Conservation (phyloP, 2,797 vertebrate genomes). For the Molossus alvarezi region DNA sequence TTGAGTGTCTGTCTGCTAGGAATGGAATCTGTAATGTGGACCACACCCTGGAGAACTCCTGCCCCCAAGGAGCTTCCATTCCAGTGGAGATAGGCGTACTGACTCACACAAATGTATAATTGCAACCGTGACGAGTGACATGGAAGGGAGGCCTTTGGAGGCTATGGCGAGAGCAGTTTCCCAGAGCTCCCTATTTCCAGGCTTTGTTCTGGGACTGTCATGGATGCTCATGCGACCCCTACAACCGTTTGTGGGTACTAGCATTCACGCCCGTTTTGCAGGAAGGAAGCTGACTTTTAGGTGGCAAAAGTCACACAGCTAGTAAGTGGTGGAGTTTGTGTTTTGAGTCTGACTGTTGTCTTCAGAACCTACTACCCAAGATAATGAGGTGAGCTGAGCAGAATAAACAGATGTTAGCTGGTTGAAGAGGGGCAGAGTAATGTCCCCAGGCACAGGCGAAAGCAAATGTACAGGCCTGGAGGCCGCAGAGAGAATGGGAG, state of each 20-base stretch:
- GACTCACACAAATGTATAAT: neutral
- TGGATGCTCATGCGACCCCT: neutral
- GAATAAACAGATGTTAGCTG: neutral
- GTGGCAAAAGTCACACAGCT: neutral
- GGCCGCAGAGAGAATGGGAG: neutral
- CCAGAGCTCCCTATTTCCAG: neutral
- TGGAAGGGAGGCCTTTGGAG: neutral
- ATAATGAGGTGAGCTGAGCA: neutral
- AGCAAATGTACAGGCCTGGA: neutral
- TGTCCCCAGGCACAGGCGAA: neutral
- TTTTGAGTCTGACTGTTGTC: neutral
- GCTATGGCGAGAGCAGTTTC: neutral
- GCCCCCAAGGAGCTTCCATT: neutral
- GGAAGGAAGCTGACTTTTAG: neutral
- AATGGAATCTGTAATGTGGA: neutral
- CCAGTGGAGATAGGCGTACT: neutral
- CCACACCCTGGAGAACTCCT: neutral
- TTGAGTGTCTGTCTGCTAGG: neutral
- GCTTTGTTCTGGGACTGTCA: neutral
- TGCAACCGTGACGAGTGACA: neutral
- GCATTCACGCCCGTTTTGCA: neutral
- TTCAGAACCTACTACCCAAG: neutral
- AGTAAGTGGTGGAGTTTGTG: neutral
- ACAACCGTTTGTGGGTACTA: too few species aligned
- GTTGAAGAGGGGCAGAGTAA: neutral